These are phyloP conservation scores for Aspidiotus destructor DNA, from an alignment of 2,888 invertebrate species.

Conservation along the genomic window DNA sequence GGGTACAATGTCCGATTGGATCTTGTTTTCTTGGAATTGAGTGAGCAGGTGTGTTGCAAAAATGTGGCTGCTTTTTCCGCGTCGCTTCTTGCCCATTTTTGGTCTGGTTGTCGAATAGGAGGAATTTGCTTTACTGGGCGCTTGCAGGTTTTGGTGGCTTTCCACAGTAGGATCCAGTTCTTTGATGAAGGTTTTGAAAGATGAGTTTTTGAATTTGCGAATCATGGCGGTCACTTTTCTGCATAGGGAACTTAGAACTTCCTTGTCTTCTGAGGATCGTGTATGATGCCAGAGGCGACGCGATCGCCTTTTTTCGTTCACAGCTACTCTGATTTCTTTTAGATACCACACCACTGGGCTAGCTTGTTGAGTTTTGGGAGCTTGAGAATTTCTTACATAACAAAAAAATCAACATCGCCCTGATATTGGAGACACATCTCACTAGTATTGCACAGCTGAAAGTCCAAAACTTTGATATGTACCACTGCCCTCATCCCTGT, in stretches of 20 bases:
- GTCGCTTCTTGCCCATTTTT: not conserved
- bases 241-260: not conserved
- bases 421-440: not conserved
- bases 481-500: not conserved
- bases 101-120: not conserved
- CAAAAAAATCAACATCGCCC: not conserved
- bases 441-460: not conserved
- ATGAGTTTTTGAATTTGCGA: not conserved
- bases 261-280: not conserved
- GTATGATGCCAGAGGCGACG: not conserved
- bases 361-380: not conserved
- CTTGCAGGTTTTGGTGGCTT: not conserved
- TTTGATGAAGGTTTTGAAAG: not conserved
- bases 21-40: not conserved
- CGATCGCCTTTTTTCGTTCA: not conserved
- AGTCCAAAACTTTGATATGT: not conserved
- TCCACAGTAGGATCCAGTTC: conserved; percentile 1
- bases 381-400: not conserved
- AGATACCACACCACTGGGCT: not conserved
- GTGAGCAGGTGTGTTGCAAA: not conserved
- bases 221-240: not conserved
- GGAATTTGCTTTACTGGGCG: not conserved
- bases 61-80: not conserved
- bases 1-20: not conserved
- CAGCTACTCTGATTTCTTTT: not conserved